Evolutionary conservation across 2,113 vertebrate species (phyloP).

Genomic region (Nanorana parkeri): DNA sequence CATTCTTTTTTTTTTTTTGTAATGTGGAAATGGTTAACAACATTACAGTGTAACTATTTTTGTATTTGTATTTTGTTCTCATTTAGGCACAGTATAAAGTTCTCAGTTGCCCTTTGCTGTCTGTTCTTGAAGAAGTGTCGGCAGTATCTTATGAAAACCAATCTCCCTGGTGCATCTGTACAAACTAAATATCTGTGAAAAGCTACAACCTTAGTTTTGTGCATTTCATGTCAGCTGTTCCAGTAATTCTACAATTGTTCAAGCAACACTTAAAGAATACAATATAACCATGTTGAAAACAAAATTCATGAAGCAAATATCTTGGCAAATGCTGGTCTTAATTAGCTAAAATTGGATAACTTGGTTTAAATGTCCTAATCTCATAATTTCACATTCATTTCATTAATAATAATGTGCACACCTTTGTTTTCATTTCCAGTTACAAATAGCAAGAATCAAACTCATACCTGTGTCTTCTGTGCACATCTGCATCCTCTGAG

Average conservation of each 20-base stretch:
- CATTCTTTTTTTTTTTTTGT: not conserved
- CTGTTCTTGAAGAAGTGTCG: not conserved
- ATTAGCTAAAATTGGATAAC: too few species aligned
- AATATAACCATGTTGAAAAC: not conserved
- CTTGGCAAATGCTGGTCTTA: too few species aligned
- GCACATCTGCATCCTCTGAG: conserved; percentile 65
- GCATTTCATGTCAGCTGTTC: too few species aligned
- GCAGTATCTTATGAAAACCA: not conserved
- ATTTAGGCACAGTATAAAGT: not conserved
- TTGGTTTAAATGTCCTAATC: too few species aligned
- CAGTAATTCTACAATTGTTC: not conserved
- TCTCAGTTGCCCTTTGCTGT: not conserved
- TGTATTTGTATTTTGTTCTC: too few species aligned
- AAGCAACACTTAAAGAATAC: not conserved
- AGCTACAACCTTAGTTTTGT: not conserved
- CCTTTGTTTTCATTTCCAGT: not conserved
- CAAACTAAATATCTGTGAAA: not conserved
- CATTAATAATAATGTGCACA: not conserved
- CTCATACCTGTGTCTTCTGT: conserved; percentile 73
- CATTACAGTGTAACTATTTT: too few species aligned
- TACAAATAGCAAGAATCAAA: conserved; percentile 56
- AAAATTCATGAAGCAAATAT: too few species aligned
- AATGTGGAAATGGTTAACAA: too few species aligned
- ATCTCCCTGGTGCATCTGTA: not conserved
- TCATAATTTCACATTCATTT: not conserved